Evolutionary conservation across 2,888 invertebrate species (phyloP), one percentile per base, ranked within the genome.

Genomic region (Cordilura impudica): DNA sequence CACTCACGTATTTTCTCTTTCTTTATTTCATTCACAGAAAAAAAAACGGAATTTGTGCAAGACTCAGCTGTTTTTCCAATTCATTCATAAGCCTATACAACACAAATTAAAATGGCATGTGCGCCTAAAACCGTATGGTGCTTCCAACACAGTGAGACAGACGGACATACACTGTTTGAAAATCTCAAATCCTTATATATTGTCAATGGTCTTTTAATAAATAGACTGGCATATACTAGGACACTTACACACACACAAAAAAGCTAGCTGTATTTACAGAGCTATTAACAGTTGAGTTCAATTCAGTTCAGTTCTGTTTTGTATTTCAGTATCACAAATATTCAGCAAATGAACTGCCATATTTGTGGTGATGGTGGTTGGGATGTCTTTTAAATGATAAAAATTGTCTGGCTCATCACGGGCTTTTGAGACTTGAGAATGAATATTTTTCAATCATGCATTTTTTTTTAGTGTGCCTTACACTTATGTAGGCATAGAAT

Each of bases 61-160:
- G 78, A 61, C 65, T 79, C 78, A 79, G 78, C 78, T 79, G 78
- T 74, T 79, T 75, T 71, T 54, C 8, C 60, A 66, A 75, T 75
- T 79, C 78, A 79, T 74, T 79, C 78, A 79, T 79, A 79, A 79
- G 78, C 74, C 71, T 66, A 74, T 76, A 23, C 49, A 76, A 69
- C 14, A 76, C 63, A 76, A 76, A 76, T 76, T 70, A 76, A 76
- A 70, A 70, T 73, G 78, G 67, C 77, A 78, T 78, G 60, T 78
- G 72, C 54, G 73, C 73, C 78, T 78, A 78, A 73, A 47, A 65
- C 69, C 78, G n/a, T 78, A 73, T 78, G 73, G 63, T 70, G 56
- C 69, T 69, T 70, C 56, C 56, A 67, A 10, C 4, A 31, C 35
- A 63, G 69, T 35, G 21, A 18, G 54, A 45, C 45, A 26, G 14